Evolutionary conservation across 1,140 invertebrate genomes (phyloP).

Genomic region (Araneus ventricosus): DNA sequence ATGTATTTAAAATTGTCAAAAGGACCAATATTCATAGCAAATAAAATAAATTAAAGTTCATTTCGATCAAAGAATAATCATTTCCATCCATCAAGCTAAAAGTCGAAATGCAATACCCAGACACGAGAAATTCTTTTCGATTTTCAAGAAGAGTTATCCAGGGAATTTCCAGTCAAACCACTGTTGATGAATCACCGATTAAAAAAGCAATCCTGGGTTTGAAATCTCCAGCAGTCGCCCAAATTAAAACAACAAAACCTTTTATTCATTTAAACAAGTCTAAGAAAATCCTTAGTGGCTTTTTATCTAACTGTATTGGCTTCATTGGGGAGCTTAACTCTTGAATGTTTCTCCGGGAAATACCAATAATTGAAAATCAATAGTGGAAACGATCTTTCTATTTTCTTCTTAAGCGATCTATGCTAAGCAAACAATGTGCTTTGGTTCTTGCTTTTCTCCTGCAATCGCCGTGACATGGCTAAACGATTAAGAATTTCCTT

Average conservation of each 20-base stretch:
- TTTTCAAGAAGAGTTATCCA: not conserved
- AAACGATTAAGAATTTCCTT: constrained; percentile 63
- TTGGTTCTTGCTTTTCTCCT: constrained; percentile 36
- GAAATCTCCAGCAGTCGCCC: not conserved
- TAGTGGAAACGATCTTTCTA: constrained; percentile 68
- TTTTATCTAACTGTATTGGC: constrained; percentile 35
- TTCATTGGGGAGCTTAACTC: constrained; percentile 62
- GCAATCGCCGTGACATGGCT: constrained; percentile 46
- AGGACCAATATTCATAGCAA: too few species aligned
- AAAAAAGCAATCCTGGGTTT: constrained; percentile 17
- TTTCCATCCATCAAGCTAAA: too few species aligned
- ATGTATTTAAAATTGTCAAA: too few species aligned
- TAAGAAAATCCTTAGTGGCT: not conserved
- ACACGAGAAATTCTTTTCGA: not conserved
- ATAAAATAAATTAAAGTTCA: too few species aligned
- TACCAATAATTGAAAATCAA: constrained; percentile 73
- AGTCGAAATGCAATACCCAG: too few species aligned
- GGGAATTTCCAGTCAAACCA: not conserved
- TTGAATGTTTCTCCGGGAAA: constrained; percentile 62
- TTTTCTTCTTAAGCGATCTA: constrained; percentile 68
- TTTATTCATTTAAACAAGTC: constrained; percentile 44
- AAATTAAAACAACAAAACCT: constrained; percentile 53
- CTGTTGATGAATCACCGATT: constrained; percentile 11
- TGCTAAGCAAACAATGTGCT: constrained; percentile 69
- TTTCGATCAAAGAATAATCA: too few species aligned